A percentile compares a stretch with the other conserved stretches of the same genome.
phyloP scores from a whole-genome alignment of 2,113 vertebrate genomes.

The Eupsittula cactorum region DNA sequence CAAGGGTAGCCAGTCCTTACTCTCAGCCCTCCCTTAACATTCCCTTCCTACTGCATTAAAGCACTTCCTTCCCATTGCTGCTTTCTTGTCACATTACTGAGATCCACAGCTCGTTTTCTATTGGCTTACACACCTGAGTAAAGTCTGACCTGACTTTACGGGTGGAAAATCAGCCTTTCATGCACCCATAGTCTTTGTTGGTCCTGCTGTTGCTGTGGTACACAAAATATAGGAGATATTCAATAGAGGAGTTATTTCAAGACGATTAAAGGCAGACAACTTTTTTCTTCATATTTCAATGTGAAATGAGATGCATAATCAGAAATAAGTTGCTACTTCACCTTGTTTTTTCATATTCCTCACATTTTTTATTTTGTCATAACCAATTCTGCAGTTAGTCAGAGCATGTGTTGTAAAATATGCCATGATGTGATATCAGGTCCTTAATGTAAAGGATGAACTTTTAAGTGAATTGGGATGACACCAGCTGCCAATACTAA shows the following conservation, averaged over 20 bases:
- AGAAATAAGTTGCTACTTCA: not conserved
- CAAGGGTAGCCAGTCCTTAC: accelerated
- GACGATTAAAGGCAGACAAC: not conserved
- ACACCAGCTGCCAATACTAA: not conserved
- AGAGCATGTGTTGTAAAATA: not conserved
- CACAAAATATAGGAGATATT: not conserved
- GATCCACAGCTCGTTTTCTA: not conserved
- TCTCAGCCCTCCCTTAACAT: not conserved
- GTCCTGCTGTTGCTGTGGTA: not conserved
- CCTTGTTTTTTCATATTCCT: not conserved
- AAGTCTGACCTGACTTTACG: not conserved
- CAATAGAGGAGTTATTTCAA: not conserved
- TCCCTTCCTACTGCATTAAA: not conserved
- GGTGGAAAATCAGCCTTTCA: not conserved
- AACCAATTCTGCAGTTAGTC: not conserved
- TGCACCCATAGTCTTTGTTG: not conserved
- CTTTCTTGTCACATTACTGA: not conserved
- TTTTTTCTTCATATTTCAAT: not conserved
- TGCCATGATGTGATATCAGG: not conserved
- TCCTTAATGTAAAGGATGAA: not conserved
- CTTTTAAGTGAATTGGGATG: not conserved
- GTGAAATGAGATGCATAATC: slow-evolving; percentile 8
- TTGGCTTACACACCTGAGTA: not conserved
- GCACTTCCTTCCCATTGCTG: not conserved
- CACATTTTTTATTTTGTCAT: not conserved